Conservation (phyloP, 2,113 vertebrate species). For the Columba livia region DNA sequence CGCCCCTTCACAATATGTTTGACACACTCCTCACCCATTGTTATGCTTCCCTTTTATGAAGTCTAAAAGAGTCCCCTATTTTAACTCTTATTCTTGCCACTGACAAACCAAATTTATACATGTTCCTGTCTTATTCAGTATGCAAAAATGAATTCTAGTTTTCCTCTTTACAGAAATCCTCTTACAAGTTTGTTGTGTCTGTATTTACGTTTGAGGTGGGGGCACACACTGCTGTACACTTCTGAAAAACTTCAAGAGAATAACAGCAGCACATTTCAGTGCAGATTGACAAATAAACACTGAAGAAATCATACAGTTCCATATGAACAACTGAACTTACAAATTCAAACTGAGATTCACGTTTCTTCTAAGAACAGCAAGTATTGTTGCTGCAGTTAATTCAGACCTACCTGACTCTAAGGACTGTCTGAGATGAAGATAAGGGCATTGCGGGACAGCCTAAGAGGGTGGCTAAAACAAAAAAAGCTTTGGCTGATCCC, state of each 20-base stretch:
- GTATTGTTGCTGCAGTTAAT: neutral
- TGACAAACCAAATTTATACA: neutral
- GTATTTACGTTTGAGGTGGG: neutral
- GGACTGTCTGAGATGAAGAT: neutral
- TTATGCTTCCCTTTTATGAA: neutral
- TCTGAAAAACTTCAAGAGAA: neutral
- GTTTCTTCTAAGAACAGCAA: neutral
- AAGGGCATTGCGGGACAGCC: fast-evolving
- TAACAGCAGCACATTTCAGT: neutral
- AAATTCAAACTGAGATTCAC: neutral
- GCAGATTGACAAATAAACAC: neutral
- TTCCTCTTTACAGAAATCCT: neutral
- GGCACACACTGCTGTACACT: neutral
- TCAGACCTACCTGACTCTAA: neutral
- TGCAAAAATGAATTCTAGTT: neutral
- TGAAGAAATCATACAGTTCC: neutral
- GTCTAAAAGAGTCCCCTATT: neutral
- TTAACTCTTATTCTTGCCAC: neutral
- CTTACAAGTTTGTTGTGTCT: neutral
- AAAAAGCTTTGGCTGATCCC: neutral
- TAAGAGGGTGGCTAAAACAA: neutral
- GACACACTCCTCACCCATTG: neutral
- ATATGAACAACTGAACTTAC: neutral
- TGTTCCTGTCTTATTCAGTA: neutral
- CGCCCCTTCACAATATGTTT: neutral